These are phyloP conservation scores for Daubentonia madagascariensis DNA, from an alignment of 2,113 vertebrate genomes.

Conservation along the genomic window DNA sequence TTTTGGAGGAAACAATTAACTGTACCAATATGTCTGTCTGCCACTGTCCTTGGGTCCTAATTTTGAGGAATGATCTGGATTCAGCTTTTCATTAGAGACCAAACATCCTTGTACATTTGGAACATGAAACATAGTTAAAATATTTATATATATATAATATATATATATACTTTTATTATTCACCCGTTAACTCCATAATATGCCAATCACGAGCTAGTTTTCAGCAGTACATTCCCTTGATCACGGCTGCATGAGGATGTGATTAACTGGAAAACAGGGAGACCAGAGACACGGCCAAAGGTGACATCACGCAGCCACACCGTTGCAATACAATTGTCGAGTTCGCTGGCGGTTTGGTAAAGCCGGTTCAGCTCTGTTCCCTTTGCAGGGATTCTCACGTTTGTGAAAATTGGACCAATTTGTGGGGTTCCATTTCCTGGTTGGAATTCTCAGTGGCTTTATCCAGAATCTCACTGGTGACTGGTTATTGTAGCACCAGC, in stretches of 20 bases:
- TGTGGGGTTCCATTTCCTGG: slow-evolving; percentile 79
- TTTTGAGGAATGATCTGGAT: slow-evolving; percentile 54
- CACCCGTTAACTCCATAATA: slow-evolving; percentile 89
- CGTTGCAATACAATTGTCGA: slow-evolving; percentile 31
- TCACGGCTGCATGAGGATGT: slow-evolving; percentile 79
- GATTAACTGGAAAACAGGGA: slow-evolving; percentile 77
- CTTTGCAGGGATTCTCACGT: slow-evolving; percentile 53
- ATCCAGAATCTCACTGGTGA: slow-evolving; percentile 78
- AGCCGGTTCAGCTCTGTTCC: slow-evolving; percentile 54
- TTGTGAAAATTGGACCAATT: slow-evolving; percentile 75
- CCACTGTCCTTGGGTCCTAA: slow-evolving; percentile 9
- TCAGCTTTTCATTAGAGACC: slow-evolving; percentile 58
- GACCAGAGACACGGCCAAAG: slow-evolving; percentile 56
- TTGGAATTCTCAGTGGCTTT: slow-evolving; percentile 82
- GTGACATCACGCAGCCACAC: slow-evolving; percentile 40
- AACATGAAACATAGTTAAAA: slow-evolving; percentile 85
- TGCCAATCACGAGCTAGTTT: slow-evolving; percentile 84
- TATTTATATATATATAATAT: slow-evolving; percentile 82
- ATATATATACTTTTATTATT: slow-evolving; percentile 90
- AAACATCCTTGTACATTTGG: slow-evolving; percentile 75
- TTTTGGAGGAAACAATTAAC: not conserved
- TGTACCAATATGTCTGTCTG: not conserved
- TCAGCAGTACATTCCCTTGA: slow-evolving; percentile 87
- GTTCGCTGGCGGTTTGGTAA: slow-evolving; percentile 47
- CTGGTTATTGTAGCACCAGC: slow-evolving; percentile 95